Evolutionary conservation across 2,888 invertebrate species (phyloP).

Genomic region (Catocala nupta): DNA sequence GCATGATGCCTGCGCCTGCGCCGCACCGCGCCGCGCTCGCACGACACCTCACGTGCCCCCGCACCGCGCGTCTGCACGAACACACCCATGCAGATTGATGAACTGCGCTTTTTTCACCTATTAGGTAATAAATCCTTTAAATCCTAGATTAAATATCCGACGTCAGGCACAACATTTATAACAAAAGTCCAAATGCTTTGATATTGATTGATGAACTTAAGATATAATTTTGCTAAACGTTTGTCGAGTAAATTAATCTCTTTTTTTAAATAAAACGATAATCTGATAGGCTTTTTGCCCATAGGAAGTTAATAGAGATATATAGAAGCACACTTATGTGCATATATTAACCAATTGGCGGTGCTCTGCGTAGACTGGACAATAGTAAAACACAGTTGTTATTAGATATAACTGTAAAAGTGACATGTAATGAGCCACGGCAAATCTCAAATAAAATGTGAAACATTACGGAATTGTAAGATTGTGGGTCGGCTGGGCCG

Average conservation of each 20-base stretch:
- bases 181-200: constrained; percentile 8
- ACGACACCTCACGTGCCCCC: constrained; percentile 58
- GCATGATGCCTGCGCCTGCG: constrained; percentile 47
- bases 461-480: constrained; percentile 81
- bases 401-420: constrained; percentile 73
- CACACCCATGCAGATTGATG: constrained; percentile 55
- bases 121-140: constrained; percentile 35
- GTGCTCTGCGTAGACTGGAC: constrained; percentile 51
- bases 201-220: constrained; percentile 33
- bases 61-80: constrained; percentile 47
- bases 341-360: too few species aligned
- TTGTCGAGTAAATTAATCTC: constrained; percentile 26
- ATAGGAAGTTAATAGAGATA: too few species aligned
- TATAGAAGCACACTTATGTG: too few species aligned
- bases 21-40: constrained; percentile 43
- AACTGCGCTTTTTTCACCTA: constrained; percentile 41
- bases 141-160: constrained; percentile 7
- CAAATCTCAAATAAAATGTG: constrained; percentile 80
- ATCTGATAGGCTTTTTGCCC: too few species aligned
- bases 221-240: constrained; percentile 5
- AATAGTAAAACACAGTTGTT: constrained; percentile 58
- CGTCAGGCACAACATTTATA: too few species aligned
- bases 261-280: neutral
- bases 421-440: constrained; percentile 73
- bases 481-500: constrained; percentile 76